Base-by-base conservation (phyloP, 2,797 vertebrate genomes). In the Bufotes viridis region DNA sequence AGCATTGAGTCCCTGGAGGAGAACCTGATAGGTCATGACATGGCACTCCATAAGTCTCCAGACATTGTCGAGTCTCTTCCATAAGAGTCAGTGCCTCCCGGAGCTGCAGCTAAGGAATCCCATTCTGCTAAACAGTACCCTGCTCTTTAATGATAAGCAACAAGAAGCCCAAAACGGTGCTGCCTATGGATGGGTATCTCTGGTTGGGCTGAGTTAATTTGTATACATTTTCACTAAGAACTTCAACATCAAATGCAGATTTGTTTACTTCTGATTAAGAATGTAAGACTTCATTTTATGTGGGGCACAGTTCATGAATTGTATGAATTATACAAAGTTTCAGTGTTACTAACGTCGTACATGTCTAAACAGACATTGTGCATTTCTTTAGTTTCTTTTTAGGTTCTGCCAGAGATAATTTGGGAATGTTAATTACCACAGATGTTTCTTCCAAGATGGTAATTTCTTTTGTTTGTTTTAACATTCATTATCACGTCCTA, bases 391-490 rank as follows among this genome's bases (percentile, higher is more conserved):
- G 75, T 78, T 81, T 81, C 14, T 65, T 85, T 65, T 78, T 51
- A 82, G 88, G 84, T 89, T 89, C 51, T 55, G n/a, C 60, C 24
- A 53, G 65, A 82, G 88, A 82, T 74, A 82, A 89, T 65, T 89
- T 11, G 29, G 29, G 60, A 89, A 89, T 82, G 70, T 81, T 89
- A 89, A 89, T 88, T 85, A 81, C 69, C 78, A 75, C 24, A 76
- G 78, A 85, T 86, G 86, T 85, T 86, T 86, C 83, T 86, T 89
- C 78, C 57, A 18, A 55, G 42, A 70, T 78, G 65, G 84, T 82
- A 89, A 86, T 89, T 88, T 84, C 81, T 88, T 89, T 86, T 89
- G 88, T 88, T 88, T 88, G 78, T 75, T 82, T 89, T 86, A 82
- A 78, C 84, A 82, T 82, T 89, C 79, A 86, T 86, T 76, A 89